Percentiles rank a stretch among this genome's conserved stretches.
Conservation (phyloP, 2,888 invertebrate genomes). For the Drosophila putrida region DNA sequence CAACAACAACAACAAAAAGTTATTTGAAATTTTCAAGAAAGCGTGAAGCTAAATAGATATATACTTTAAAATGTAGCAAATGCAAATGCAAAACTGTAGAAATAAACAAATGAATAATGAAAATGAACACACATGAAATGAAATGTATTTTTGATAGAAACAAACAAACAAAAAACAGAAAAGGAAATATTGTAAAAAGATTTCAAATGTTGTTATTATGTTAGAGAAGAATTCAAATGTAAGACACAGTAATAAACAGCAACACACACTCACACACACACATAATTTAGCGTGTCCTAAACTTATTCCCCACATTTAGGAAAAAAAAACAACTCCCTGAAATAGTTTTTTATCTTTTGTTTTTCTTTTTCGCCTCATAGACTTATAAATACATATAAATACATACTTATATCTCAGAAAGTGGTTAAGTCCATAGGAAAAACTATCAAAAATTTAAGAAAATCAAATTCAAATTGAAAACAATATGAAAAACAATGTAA, state of each 20-base stretch:
- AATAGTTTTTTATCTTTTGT: slow-evolving; percentile 8
- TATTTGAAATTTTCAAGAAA: slow-evolving; percentile 60
- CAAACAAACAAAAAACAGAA: slow-evolving; percentile 24
- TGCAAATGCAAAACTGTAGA: slow-evolving; percentile 45
- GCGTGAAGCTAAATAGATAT: slow-evolving; percentile 16
- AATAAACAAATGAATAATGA: slow-evolving; percentile 50
- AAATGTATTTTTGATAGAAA: slow-evolving; percentile 71
- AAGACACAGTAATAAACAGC: slow-evolving; percentile 29
- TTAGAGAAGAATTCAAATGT: slow-evolving; percentile 27
- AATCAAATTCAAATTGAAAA: slow-evolving; percentile 24
- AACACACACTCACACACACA: slow-evolving; percentile 16
- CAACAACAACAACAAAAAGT: slow-evolving; percentile 19
- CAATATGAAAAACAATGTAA: slow-evolving; percentile 6
- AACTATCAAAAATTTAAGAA: slow-evolving; percentile 26
- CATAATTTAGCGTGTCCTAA: slow-evolving; percentile 30
- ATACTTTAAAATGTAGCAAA: slow-evolving; percentile 38
- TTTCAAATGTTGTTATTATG: slow-evolving; percentile 57
- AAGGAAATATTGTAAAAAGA: slow-evolving; percentile 33
- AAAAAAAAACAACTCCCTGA: slow-evolving; percentile 1
- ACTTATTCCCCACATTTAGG: slow-evolving; percentile 10
- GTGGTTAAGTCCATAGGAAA: slow-evolving; percentile 28
- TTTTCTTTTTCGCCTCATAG: slow-evolving; percentile 21
- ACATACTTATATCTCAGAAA: slow-evolving; percentile 24
- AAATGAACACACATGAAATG: slow-evolving; percentile 39
- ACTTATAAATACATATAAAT: slow-evolving; percentile 8